Evolutionary conservation across 2,113 vertebrate genomes (phyloP), one percentile per base, ranked within the genome.

Genomic region (Erythrocebus patas): DNA sequence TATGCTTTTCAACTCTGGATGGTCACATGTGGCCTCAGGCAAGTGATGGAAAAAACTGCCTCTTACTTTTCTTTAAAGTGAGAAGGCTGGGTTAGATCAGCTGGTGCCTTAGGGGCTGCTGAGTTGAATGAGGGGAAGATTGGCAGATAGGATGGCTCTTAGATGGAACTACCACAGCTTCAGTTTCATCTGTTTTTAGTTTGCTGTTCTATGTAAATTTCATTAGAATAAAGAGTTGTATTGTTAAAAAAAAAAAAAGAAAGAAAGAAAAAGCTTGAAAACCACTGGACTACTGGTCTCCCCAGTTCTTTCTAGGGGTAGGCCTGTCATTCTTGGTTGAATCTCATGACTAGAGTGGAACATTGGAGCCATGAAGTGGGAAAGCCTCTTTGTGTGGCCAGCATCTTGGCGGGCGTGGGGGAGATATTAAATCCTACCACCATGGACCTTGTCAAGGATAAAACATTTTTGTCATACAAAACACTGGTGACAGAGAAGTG

Each of bases 51-150:
- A 40, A 80, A 18, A 50, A 14, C 68, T 50, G 25, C 4, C 10
- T 35, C 68, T 66, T 89, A 70, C 38, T 48, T 86, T 68, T 76
- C 72, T 95, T n/a, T 72, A 27, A 66, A 92, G 57, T 32, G 66
- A 57, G 23, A 64, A 79, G 59, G 27, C 3, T 84, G 68, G 22
- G 1, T 80, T 89, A 88, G 43, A 38, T 64, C 50, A n/a, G 57
- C 10, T 7, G 10, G 48, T 55, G 38, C 23, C 16, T 78, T 17
- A 4, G 27, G 52, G 55, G 45, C 61, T 83, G 32, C 20, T 16
- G 64, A 91, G 45, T 83, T 61, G 45, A 45, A 16, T n/a, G 55
- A 68, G 59, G 27, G 3, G 43, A 30, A 23, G 23, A 43, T 6
- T 0, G 38, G 32, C 52, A 40, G 70, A n/a, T 5, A 17, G 23